A percentile compares a stretch with the other conserved stretches of the same genome.
Conservation (phyloP, 2,888 invertebrate genomes). For the Leptinotarsa juncta region DNA sequence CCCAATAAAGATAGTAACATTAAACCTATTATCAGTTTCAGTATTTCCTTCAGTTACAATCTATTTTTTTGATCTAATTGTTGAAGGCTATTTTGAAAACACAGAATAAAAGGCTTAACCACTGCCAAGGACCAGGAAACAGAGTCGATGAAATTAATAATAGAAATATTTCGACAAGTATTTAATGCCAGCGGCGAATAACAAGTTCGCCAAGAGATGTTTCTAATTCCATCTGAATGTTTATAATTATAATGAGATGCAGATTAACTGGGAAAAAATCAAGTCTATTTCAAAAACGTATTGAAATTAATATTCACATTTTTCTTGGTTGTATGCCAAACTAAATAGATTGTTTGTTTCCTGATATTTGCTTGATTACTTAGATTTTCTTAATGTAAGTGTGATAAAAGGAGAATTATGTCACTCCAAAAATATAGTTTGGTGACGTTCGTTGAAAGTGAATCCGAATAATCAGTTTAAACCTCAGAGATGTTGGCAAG, state of each 20-base stretch:
- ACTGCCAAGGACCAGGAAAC: conserved; percentile 4
- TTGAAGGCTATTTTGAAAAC: too few species aligned
- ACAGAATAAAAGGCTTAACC: background rate
- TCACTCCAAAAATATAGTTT: background rate
- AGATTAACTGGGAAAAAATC: conserved; percentile 19
- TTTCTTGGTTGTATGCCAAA: conserved; percentile 7
- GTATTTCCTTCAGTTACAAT: too few species aligned
- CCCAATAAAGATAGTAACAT: too few species aligned
- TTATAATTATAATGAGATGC: conserved; percentile 25
- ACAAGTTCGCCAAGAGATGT: conserved; percentile 2
- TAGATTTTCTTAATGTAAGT: background rate
- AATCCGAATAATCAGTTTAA: background rate
- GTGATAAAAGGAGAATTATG: background rate
- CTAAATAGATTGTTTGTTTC: background rate
- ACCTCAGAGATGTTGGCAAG: background rate
- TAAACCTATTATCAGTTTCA: too few species aligned
- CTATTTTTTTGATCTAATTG: too few species aligned
- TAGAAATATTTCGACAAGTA: conserved; percentile 5
- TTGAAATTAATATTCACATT: background rate
- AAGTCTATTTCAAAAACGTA: background rate
- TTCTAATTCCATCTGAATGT: conserved; percentile 1
- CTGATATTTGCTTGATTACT: background rate
- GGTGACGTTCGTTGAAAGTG: background rate
- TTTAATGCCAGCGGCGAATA: conserved; percentile 8
- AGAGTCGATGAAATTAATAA: background rate